Conservation (phyloP, 1,140 invertebrate species). For the Apis dorsata region DNA sequence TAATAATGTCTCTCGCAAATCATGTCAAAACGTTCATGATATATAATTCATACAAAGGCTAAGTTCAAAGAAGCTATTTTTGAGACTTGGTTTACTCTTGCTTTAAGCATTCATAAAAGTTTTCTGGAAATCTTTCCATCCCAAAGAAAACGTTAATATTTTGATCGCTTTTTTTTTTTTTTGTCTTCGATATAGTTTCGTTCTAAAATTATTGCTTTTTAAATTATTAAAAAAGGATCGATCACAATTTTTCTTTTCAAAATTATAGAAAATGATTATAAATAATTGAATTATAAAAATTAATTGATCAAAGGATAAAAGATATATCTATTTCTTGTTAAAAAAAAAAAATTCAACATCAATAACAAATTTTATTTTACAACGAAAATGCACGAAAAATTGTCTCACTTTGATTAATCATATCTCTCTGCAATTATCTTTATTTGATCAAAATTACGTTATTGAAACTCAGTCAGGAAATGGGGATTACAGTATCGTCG, state of each 20-base stretch:
- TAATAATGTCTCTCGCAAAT: not conserved
- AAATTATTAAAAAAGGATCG: no score
- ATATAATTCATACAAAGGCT: slow-evolving; percentile 27
- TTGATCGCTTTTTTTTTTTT: not conserved
- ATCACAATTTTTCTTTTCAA: no score
- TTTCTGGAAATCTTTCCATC: not conserved
- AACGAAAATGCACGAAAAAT: no score
- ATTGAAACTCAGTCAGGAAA: not conserved
- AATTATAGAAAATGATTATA: no score
- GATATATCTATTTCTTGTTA: no score
- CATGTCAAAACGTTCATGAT: slow-evolving; percentile 7
- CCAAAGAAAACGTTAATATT: not conserved
- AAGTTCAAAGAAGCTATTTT: slow-evolving; percentile 35
- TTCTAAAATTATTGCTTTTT: not conserved
- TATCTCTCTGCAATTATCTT: no score
- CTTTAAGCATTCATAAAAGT: not conserved
- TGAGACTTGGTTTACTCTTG: not conserved
- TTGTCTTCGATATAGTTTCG: no score
- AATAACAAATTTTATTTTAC: no score
- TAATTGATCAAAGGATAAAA: not conserved
- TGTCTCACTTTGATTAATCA: no score
- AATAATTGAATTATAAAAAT: no score
- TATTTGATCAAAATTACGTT: not conserved
- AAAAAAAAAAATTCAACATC: no score
- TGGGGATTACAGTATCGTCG: not conserved